Conservation (phyloP, 1,140 invertebrate genomes). For the Drosophila willistoni region DNA sequence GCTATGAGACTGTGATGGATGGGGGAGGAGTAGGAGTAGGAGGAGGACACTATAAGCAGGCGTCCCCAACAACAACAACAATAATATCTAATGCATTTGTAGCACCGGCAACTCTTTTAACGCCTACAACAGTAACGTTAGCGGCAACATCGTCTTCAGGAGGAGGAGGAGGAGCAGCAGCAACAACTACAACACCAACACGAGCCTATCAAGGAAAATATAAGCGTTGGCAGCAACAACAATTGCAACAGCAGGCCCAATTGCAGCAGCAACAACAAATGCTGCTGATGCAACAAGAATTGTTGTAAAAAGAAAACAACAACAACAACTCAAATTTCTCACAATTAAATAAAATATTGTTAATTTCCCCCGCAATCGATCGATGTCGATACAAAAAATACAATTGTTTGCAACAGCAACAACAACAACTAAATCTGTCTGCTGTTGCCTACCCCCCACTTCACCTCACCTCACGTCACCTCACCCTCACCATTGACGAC, state of each 20-base stretch:
- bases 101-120: conserved; percentile 5
- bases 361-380: no score
- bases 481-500: background rate
- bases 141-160: conserved; percentile 7
- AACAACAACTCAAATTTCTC: background rate
- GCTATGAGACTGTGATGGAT: conserved; percentile 67
- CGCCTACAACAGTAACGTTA: conserved; percentile 20
- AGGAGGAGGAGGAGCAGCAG: conserved; percentile 17
- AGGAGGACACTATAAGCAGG: conserved; percentile 33
- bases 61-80: conserved; percentile 3
- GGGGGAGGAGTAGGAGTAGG: conserved; percentile 11
- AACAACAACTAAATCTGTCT: background rate
- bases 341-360: no score
- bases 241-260: conserved; percentile 67
- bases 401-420: background rate
- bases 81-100: conserved; percentile 4
- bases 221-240: conserved; percentile 74
- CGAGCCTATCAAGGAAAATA: conserved; percentile 70
- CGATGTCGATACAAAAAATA: background rate
- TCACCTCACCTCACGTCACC: no score
- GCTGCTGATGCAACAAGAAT: conserved; percentile 69
- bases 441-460: background rate
- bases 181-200: conserved; percentile 24
- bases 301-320: conserved; percentile 49
- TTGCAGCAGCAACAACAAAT: conserved; percentile 69